Percentiles rank a stretch among this genome's conserved stretches.
Evolutionary conservation across 2,888 invertebrate genomes (phyloP).

Genomic region (Imbricaverruca yamaguchii): DNA sequence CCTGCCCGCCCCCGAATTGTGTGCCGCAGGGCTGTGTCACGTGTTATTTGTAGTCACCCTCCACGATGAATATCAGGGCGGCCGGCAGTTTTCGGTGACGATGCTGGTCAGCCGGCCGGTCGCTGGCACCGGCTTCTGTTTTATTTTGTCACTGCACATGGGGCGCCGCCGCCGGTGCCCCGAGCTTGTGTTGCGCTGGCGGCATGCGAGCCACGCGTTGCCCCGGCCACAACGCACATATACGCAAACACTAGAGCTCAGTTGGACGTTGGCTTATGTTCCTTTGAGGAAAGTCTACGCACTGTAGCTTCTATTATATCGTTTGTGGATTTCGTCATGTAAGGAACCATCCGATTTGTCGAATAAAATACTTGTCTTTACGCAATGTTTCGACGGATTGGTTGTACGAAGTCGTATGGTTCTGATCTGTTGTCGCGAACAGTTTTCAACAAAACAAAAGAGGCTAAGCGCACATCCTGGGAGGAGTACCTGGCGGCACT

Average conservation of each 20-base stretch:
- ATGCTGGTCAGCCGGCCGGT: too few species aligned
- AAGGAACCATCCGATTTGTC: slow-evolving; percentile 42
- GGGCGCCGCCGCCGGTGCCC: background rate
- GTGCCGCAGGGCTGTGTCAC: slow-evolving; percentile 22
- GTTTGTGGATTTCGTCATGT: slow-evolving; percentile 39
- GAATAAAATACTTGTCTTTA: slow-evolving; percentile 44
- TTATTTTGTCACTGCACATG: background rate
- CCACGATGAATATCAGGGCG: background rate
- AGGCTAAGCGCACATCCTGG: too few species aligned
- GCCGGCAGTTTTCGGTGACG: too few species aligned
- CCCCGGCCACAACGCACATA: background rate
- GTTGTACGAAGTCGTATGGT: too few species aligned
- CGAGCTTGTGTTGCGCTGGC: background rate
- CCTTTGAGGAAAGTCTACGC: slow-evolving; percentile 30
- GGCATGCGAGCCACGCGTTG: slow-evolving; percentile 7
- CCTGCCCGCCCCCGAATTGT: slow-evolving; percentile 16
- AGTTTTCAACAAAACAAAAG: too few species aligned
- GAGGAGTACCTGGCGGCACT: too few species aligned
- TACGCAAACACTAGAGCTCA: background rate
- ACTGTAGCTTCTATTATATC: slow-evolving; percentile 38
- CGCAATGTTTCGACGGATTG: background rate
- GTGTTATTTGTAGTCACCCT: slow-evolving; percentile 11
- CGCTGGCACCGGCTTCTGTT: background rate
- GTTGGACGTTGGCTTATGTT: background rate
- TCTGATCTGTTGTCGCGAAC: too few species aligned